These are phyloP conservation scores for Xestia c-nigrum DNA, from an alignment of 2,888 invertebrate species.

Conservation along the genomic window DNA sequence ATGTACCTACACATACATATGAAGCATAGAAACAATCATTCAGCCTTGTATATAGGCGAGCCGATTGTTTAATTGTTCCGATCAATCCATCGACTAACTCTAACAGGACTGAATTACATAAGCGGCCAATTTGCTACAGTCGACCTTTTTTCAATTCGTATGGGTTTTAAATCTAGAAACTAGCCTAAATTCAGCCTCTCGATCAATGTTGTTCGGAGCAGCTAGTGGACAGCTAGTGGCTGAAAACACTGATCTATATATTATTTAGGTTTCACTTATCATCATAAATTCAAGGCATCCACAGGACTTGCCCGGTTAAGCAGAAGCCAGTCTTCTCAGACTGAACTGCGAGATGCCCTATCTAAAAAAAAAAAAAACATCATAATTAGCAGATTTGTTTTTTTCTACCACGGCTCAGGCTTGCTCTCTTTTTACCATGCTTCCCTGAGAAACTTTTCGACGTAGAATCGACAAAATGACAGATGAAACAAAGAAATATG, in stretches of 20 bases:
- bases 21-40: slow-evolving; percentile 16
- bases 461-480: too few species aligned
- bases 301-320: too few species aligned
- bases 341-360: too few species aligned
- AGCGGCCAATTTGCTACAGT: slow-evolving; percentile 39
- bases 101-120: slow-evolving; percentile 45
- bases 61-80: slow-evolving; percentile 58
- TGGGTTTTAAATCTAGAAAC: slow-evolving; percentile 16
- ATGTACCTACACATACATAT: background rate
- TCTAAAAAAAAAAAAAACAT: too few species aligned
- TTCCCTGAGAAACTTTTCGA: background rate
- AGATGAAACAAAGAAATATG: too few species aligned
- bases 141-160: background rate
- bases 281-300: too few species aligned
- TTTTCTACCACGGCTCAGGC: background rate
- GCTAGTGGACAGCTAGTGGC: background rate
- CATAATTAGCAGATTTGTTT: background rate
- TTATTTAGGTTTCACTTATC: too few species aligned
- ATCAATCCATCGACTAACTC: slow-evolving; percentile 19
- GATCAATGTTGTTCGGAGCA: background rate
- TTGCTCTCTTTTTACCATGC: background rate
- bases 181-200: background rate
- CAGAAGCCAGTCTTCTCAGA: too few species aligned
- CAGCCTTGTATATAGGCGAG: slow-evolving; percentile 28
- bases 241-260: too few species aligned